Percentiles rank a stretch among this genome's conserved stretches.
phyloP scores from a whole-genome alignment of 2,113 vertebrate genomes.

The Pseudonaja textilis region DNA sequence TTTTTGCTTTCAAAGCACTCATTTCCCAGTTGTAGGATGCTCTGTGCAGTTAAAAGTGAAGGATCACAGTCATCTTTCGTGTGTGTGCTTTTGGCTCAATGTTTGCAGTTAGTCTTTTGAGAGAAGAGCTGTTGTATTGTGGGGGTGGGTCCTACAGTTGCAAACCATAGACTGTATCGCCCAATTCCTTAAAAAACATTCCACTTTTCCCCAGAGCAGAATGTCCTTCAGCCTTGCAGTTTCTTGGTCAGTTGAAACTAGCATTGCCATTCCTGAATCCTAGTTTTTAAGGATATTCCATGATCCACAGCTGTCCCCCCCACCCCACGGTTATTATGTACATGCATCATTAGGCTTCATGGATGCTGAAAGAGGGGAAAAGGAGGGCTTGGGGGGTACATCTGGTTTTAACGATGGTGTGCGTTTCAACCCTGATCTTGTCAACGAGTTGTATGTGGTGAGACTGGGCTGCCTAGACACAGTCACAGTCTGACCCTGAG shows the following conservation, averaged over 20 bases:
- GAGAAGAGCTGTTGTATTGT: slow-evolving; percentile 58
- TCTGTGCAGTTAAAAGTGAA: slow-evolving; percentile 67
- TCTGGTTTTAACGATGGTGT: slow-evolving; percentile 89
- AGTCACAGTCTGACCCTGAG: slow-evolving; percentile 78
- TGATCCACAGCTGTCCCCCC: slow-evolving; percentile 72
- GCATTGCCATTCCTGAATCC: slow-evolving; percentile 76
- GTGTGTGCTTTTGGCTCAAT: slow-evolving; percentile 87
- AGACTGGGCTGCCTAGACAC: slow-evolving; percentile 88
- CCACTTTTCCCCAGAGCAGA: slow-evolving; percentile 76
- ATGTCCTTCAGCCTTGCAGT: slow-evolving; percentile 73
- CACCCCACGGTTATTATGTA: slow-evolving; percentile 85
- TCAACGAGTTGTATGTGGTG: slow-evolving; percentile 88
- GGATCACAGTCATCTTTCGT: slow-evolving; percentile 67
- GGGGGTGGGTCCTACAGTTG: slow-evolving; percentile 66
- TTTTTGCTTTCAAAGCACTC: slow-evolving; percentile 56
- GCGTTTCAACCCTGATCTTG: slow-evolving; percentile 87
- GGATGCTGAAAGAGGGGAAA: slow-evolving; percentile 87
- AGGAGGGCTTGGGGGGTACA: slow-evolving; percentile 93
- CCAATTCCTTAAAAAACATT: slow-evolving; percentile 72
- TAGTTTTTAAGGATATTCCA: slow-evolving; percentile 75
- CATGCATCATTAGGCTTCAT: slow-evolving; percentile 90
- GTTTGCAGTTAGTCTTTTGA: slow-evolving; percentile 69
- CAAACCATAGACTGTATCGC: slow-evolving; percentile 68
- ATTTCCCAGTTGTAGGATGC: slow-evolving; percentile 57
- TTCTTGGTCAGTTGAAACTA: slow-evolving; percentile 62